Conservation (phyloP, 1,140 invertebrate species). For the Lethrus apterus region DNA sequence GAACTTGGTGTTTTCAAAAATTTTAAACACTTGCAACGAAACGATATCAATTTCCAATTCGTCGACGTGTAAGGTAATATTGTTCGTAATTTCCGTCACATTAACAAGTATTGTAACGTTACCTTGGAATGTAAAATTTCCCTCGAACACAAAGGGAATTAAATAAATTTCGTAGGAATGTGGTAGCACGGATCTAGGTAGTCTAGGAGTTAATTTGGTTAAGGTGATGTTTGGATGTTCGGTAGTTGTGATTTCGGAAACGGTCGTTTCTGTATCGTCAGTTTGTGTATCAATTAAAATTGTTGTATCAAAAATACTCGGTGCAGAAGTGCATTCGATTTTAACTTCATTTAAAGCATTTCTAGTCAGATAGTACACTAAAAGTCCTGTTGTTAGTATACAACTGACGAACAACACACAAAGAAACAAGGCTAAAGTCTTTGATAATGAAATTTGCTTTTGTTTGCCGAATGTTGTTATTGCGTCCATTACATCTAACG, state of each 20-base stretch:
- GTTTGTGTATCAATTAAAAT: not conserved
- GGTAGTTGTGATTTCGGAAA: not conserved
- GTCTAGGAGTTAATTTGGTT: constrained; percentile 48
- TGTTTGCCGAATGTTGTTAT: constrained; percentile 23
- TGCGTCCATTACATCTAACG: constrained; percentile 24
- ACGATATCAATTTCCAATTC: constrained; percentile 56
- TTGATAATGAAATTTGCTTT: constrained; percentile 24
- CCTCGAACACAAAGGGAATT: constrained; percentile 60
- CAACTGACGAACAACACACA: constrained; percentile 22
- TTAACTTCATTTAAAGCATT: not conserved
- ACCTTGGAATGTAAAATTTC: constrained; percentile 71
- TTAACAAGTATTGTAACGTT: constrained; percentile 61
- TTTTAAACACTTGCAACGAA: constrained; percentile 37
- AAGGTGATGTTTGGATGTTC: not conserved
- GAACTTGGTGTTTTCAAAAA: constrained; percentile 1
- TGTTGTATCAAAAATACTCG: not conserved
- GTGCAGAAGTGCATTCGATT: not conserved
- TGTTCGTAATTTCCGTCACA: constrained; percentile 56
- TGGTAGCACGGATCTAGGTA: constrained; percentile 58
- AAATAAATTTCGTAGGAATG: constrained; percentile 61
- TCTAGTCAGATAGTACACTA: constrained; percentile 23
- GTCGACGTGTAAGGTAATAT: constrained; percentile 69
- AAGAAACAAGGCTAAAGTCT: constrained; percentile 23
- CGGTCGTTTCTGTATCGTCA: not conserved
- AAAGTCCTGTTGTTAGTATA: constrained; percentile 24